These are phyloP conservation scores for Palloptera scutellata DNA, from an alignment of 2,888 invertebrate species.

Conservation along the genomic window DNA sequence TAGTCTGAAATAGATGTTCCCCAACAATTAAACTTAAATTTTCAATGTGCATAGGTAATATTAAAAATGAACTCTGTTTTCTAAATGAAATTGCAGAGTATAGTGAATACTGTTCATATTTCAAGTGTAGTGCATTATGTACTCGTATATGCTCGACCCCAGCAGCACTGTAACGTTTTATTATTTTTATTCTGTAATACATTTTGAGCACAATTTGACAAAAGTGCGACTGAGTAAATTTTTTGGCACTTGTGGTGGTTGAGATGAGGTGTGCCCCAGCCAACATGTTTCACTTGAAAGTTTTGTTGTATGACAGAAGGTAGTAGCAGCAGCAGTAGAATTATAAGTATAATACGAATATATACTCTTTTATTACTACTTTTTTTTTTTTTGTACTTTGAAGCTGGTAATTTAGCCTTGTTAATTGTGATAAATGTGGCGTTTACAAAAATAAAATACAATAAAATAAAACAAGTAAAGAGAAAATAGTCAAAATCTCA, in stretches of 20 bases:
- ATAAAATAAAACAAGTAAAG: conserved; percentile 12
- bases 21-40: no score
- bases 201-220: conserved; percentile 26
- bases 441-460: conserved; percentile 15
- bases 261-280: background rate
- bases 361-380: conserved; percentile 10
- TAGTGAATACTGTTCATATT: no score
- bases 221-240: conserved; percentile 26
- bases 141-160: no score
- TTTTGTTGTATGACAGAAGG: background rate
- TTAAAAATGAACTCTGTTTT: no score
- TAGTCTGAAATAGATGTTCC: no score
- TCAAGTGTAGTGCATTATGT: no score
- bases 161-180: no score
- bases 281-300: background rate
- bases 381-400: conserved; percentile 7
- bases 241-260: conserved; percentile 26
- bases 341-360: conserved; percentile 44
- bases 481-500: conserved; percentile 31
- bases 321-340: conserved; percentile 31
- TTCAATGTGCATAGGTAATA: no score
- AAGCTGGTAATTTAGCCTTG: conserved; percentile 34
- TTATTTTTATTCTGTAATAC: no score
- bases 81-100: no score
- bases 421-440: conserved; percentile 44